Conservation (phyloP, 2,888 invertebrate species). For the Stenotaenia linearis region DNA sequence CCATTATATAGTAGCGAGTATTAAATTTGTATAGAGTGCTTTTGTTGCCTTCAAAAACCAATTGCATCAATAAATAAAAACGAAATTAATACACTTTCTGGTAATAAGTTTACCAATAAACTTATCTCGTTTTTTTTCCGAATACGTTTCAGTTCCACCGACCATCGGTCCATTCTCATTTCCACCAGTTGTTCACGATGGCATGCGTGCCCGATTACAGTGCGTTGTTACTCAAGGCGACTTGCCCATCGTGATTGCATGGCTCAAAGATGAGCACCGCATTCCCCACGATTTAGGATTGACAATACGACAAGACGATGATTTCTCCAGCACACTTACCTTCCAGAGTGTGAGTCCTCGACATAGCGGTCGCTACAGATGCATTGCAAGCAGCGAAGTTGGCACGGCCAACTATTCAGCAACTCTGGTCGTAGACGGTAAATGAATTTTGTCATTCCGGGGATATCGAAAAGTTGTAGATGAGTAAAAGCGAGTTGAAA, state of each 20-base stretch:
- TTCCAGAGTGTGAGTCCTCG: constrained; percentile 44
- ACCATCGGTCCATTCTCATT: constrained; percentile 35
- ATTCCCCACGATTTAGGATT: constrained; percentile 40
- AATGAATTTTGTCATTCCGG: background rate
- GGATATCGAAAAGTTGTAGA: background rate
- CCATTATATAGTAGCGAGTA: background rate
- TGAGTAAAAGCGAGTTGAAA: background rate
- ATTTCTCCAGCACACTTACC: constrained; percentile 44
- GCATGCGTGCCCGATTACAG: constrained; percentile 35
- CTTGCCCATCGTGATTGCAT: constrained; percentile 45
- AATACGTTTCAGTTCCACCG: constrained; percentile 34
- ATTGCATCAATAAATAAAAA: background rate
- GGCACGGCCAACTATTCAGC: constrained; percentile 35
- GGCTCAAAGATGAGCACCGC: constrained; percentile 45
- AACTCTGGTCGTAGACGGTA: constrained; percentile 35
- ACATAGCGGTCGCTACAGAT: constrained; percentile 48
- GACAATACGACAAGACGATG: constrained; percentile 42
- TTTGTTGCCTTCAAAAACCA: background rate
- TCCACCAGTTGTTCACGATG: constrained; percentile 35
- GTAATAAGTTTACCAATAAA: background rate
- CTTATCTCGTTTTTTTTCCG: background rate
- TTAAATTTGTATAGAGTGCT: background rate
- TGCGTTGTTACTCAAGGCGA: constrained; percentile 41
- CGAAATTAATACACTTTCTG: background rate
- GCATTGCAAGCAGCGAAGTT: constrained; percentile 38